Conservation (phyloP, 2,797 vertebrate species). For the Phyllotis vaccarum region DNA sequence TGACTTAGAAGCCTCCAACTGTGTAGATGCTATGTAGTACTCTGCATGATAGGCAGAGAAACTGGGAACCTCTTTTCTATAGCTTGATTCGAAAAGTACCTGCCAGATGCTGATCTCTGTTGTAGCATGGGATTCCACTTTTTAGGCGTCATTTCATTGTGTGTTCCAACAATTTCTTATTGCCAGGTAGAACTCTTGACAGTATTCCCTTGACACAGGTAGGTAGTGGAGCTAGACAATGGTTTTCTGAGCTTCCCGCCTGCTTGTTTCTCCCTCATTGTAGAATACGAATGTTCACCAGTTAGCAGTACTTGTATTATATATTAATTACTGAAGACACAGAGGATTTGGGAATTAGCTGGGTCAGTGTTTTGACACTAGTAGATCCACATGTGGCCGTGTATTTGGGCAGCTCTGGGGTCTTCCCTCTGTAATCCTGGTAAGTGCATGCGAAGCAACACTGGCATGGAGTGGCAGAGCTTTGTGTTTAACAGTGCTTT, state of each 20-base stretch:
- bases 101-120: conserved; percentile 67
- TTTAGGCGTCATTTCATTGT: conserved; percentile 46
- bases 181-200: conserved; percentile 31
- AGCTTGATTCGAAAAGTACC: conserved; percentile 49
- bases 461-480: not conserved
- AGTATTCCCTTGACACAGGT: conserved; percentile 18
- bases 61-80: not conserved
- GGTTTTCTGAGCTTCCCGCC: not conserved
- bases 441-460: not conserved
- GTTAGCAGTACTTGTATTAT: conserved; percentile 18
- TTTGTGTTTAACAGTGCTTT: not conserved
- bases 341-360: conserved; percentile 2
- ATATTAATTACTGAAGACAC: conserved; percentile 36
- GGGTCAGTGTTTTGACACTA: conserved; percentile 9
- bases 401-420: not conserved
- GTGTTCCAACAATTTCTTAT: conserved; percentile 4
- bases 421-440: not conserved
- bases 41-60: not conserved
- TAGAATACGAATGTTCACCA: not conserved
- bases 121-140: conserved; percentile 40
- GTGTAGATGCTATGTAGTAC: not conserved
- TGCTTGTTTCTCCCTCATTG: not conserved
- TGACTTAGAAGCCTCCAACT: not conserved
- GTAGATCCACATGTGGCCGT: not conserved
- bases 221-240: conserved; percentile 29